Base-by-base conservation (phyloP, 2,113 vertebrate species). In the Onychorhynchus coronatus region DNA sequence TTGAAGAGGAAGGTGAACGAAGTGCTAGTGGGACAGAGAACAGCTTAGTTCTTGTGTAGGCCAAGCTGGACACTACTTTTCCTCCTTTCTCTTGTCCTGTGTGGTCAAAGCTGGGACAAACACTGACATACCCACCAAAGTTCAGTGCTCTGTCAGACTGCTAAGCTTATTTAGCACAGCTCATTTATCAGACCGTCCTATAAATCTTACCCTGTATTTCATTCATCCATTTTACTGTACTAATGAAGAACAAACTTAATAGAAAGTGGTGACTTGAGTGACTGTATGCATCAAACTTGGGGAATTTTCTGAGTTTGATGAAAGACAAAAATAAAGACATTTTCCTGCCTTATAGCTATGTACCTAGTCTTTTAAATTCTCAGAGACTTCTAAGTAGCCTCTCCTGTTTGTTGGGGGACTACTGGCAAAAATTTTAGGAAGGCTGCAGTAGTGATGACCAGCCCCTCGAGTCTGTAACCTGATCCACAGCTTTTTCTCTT, bases 401-500 rank as follows among this genome's bases (percentile, higher is more conserved):
- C 82, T 93, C 37, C 37, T 81, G 44, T 72, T 72, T 68, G 47
- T 56, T 88, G 85, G 52, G 50, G 35, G 71, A 85, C 39, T 71
- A 22, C 12, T 73, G 71, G 52, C 56, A 83, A 79, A 63, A 85
- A 35, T n/a, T 68, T 65, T 75, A 25, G 68, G 91, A 75, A 62
- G 73, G 71, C 35, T 84, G 77, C 21, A 55, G 47, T 42, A 39
- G 73, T 30, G 63, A 62, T 81, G 92, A 37, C 66, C 53, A 66
- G 89, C 61, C 65, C 65, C 83, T 71, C 23, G 61, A 41, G 65
- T 49, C 56, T 94, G 96, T 96, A 97, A 97, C 66, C 56, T 81
- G 96, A 97, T 94, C 93, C 88, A 74, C 92, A 87, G 91, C 91
- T 92, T 92, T 92, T 93, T 92, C 83, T 92, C 91, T 49, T 86